phyloP scores from a whole-genome alignment of 2,113 vertebrate species.

The Spermophilus dauricus region DNA sequence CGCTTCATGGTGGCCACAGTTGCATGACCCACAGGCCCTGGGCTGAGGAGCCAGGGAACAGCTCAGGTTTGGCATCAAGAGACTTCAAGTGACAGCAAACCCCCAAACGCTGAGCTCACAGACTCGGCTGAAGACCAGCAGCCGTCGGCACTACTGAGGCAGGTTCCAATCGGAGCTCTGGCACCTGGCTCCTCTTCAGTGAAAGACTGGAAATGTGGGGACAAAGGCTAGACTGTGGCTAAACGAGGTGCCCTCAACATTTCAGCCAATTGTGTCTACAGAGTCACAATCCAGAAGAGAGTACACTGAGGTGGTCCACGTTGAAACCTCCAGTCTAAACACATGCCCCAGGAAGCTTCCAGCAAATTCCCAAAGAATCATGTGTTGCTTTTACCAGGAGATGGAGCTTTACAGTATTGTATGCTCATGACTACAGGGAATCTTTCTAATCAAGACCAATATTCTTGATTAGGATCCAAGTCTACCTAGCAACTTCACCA shows the following conservation, averaged over 20 bases:
- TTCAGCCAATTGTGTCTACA: neutral
- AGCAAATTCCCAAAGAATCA: neutral
- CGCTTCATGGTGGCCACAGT: accelerated
- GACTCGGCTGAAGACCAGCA: too few relatives aligned
- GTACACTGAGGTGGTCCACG: neutral
- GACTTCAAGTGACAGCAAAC: accelerated
- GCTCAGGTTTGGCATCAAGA: accelerated
- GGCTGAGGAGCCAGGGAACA: accelerated
- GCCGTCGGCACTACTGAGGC: too few relatives aligned
- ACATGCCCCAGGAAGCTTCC: neutral
- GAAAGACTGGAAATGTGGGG: neutral
- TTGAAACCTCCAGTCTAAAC: neutral
- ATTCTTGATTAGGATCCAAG: neutral
- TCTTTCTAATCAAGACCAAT: accelerated
- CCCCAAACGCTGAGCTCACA: neutral
- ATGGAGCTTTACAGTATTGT: accelerated
- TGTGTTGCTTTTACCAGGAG: neutral
- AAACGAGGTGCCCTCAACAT: neutral
- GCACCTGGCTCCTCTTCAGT: neutral
- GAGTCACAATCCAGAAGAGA: neutral
- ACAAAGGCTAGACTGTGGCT: neutral
- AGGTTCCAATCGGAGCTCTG: neutral
- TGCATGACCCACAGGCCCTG: accelerated
- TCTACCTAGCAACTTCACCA: accelerated
- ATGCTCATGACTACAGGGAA: accelerated